Conservation (phyloP, 1,140 invertebrate genomes). For the Temnothorax longispinosus region DNA sequence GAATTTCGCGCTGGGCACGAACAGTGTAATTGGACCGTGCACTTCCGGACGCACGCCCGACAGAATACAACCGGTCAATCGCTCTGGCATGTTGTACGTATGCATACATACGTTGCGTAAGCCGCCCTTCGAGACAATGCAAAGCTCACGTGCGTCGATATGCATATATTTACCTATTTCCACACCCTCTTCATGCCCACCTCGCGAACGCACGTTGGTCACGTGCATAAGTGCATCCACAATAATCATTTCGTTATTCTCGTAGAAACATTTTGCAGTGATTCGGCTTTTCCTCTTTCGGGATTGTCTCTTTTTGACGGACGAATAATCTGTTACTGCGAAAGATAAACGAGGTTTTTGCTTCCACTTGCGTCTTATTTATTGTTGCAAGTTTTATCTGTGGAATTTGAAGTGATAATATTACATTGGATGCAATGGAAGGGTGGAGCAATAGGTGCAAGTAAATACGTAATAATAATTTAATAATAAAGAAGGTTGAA, state of each 20-base stretch:
- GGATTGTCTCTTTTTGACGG: not conserved
- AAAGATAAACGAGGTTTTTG: not conserved
- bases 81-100: slow-evolving; percentile 7
- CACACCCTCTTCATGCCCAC: not conserved
- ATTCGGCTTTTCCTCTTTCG: not conserved
- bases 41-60: slow-evolving; percentile 14
- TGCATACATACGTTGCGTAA: slow-evolving; percentile 3
- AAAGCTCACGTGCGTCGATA: slow-evolving; percentile 19
- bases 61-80: slow-evolving; percentile 32
- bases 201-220: not conserved
- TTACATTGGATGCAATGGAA: no score
- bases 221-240: not conserved
- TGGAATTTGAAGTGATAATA: not conserved
- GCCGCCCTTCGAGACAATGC: slow-evolving; percentile 15
- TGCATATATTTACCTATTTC: slow-evolving; percentile 49
- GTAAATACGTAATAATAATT: no score
- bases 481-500: not conserved
- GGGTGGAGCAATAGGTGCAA: not conserved
- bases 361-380: not conserved
- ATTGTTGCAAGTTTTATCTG: not conserved
- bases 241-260: not conserved
- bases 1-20: slow-evolving; percentile 19
- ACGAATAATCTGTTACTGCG: not conserved
- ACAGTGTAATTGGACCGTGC: slow-evolving; percentile 40
- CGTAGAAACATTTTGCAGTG: not conserved